phyloP scores from a whole-genome alignment of 2,888 invertebrate genomes.

The Drosophila hawaiiensis region DNA sequence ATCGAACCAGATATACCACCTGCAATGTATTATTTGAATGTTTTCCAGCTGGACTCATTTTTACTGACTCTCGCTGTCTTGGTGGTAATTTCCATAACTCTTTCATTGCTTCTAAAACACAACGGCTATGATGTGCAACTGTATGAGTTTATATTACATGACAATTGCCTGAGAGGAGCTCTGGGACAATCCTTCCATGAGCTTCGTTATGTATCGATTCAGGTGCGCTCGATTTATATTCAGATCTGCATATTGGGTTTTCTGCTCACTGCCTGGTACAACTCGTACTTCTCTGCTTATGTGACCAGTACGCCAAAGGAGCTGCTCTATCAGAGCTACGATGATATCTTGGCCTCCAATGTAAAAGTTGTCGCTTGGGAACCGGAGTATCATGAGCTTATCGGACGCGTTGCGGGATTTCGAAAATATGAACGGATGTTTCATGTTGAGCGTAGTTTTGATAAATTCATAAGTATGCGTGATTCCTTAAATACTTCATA shows the following conservation, averaged over 20 bases:
- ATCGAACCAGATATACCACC: conserved; percentile 75
- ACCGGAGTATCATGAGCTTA: conserved; percentile 65
- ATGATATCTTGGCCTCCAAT: conserved; percentile 71
- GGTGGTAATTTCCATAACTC: conserved; percentile 61
- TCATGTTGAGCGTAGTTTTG: conserved; percentile 52
- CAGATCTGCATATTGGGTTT: conserved; percentile 80
- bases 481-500: conserved; percentile 71
- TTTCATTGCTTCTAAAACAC: conserved; percentile 58
- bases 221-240: conserved; percentile 74
- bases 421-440: conserved; percentile 73
- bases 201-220: conserved; percentile 59
- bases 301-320: conserved; percentile 78
- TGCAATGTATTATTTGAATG: conserved; percentile 69
- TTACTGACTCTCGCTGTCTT: conserved; percentile 57
- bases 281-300: conserved; percentile 80
- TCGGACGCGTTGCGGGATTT: conserved; percentile 36
- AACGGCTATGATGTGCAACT: conserved; percentile 60
- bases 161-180: conserved; percentile 77
- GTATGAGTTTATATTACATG: conserved; percentile 72
- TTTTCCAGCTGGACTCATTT: conserved; percentile 71
- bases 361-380: conserved; percentile 64
- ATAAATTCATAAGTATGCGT: conserved; percentile 59
- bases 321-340: conserved; percentile 57
- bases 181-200: conserved; percentile 79
- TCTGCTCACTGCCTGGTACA: conserved; percentile 79